Conservation (phyloP, 2,797 vertebrate genomes). For the Pseudocheirus occidentalis region DNA sequence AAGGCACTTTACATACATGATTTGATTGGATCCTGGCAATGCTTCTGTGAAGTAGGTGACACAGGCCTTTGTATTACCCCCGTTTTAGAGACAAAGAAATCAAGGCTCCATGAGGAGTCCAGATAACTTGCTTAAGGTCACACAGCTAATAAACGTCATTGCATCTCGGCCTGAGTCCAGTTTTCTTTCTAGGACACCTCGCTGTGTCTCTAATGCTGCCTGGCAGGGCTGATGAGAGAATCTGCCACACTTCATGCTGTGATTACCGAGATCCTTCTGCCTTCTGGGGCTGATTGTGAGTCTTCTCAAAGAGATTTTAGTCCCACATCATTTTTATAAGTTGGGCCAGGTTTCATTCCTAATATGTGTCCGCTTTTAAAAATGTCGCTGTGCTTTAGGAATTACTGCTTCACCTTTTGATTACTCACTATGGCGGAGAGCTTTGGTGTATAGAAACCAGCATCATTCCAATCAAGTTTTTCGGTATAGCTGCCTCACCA, state of each 20-base stretch:
- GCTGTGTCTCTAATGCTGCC: background rate
- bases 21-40: background rate
- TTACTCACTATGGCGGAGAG: background rate
- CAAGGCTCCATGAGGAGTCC: background rate
- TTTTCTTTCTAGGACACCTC: background rate
- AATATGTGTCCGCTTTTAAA: background rate
- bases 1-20: background rate
- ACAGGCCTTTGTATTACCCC: background rate
- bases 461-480: background rate
- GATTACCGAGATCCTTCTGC: background rate
- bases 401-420: background rate
- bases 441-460: background rate
- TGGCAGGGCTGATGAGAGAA: background rate
- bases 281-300: slow-evolving; percentile 21
- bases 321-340: background rate
- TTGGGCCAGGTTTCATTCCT: background rate
- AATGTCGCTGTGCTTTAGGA: background rate
- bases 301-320: background rate
- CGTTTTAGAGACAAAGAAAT: background rate
- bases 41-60: background rate
- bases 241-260: background rate
- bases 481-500: background rate
- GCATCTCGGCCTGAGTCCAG: background rate
- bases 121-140: background rate
- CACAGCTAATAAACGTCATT: background rate